Evolutionary conservation across 2,797 vertebrate species (phyloP).

Genomic region (Phylloscopus collybita): DNA sequence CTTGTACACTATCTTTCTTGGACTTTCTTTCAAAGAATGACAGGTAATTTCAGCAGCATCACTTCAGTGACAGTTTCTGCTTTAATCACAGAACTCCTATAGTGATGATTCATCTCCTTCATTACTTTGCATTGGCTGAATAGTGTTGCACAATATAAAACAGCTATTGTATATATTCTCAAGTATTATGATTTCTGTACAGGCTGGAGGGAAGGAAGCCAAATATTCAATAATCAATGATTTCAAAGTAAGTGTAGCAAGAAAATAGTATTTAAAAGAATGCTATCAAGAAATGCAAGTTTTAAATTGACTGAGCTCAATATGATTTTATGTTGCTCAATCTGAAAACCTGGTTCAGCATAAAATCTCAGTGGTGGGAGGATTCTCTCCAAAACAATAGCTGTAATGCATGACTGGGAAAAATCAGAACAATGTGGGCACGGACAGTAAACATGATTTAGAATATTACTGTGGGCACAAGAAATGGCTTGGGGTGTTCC

Average conservation of each 20-base stretch:
- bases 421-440: neutral
- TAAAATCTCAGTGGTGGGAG: neutral
- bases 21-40: constrained; percentile 27
- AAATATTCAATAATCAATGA: constrained; percentile 12
- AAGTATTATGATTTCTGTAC: neutral
- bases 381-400: neutral
- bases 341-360: neutral
- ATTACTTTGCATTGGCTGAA: constrained; percentile 3
- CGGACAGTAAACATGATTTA: neutral
- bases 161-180: neutral
- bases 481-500: neutral
- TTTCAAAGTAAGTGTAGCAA: neutral
- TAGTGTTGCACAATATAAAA: neutral
- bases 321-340: neutral
- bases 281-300: neutral
- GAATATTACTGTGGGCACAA: neutral
- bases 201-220: neutral
- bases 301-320: neutral
- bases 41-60: constrained; percentile 46
- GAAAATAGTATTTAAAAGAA: neutral
- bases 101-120: constrained; percentile 45
- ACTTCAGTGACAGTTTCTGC: constrained; percentile 26
- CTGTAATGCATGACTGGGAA: neutral
- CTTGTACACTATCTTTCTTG: neutral
- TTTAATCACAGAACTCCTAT: constrained; percentile 9